Conservation (phyloP, 1,140 invertebrate genomes). For the Ceratosolen solmsi region DNA sequence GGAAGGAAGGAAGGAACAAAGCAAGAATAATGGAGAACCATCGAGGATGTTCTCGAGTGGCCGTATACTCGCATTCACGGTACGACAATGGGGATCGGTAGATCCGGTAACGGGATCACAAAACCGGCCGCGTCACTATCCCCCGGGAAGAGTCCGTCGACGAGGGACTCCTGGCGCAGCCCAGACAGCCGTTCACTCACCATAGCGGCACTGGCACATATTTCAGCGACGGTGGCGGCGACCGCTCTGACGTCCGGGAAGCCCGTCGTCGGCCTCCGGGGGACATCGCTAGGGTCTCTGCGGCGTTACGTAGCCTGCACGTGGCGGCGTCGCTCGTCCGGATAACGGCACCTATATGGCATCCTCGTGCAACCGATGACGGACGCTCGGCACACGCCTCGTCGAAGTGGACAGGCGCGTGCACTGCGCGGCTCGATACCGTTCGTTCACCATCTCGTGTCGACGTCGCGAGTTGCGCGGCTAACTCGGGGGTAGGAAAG, state of each 20-base stretch:
- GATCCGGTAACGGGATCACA: too few relatives aligned
- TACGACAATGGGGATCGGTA: too few relatives aligned
- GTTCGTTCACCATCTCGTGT: too few relatives aligned
- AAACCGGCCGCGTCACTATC: not conserved
- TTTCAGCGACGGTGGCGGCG: slow-evolving; percentile 56
- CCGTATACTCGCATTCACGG: too few relatives aligned
- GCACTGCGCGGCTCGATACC: not conserved
- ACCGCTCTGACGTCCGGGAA: slow-evolving; percentile 57
- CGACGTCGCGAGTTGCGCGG: too few relatives aligned
- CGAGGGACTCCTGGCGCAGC: too few relatives aligned
- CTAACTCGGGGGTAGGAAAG: too few relatives aligned
- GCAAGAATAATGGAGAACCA: too few relatives aligned
- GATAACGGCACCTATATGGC: slow-evolving; percentile 61
- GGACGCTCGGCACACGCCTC: not conserved
- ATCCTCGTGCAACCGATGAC: slow-evolving; percentile 39
- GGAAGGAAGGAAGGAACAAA: too few relatives aligned
- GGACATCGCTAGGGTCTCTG: slow-evolving; percentile 57
- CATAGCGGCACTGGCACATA: slow-evolving; percentile 63
- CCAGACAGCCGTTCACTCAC: slow-evolving; percentile 55
- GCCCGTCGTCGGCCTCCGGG: slow-evolving; percentile 58
- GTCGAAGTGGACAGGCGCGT: too few relatives aligned
- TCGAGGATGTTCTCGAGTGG: too few relatives aligned
- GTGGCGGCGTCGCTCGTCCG: slow-evolving; percentile 29
- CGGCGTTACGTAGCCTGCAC: slow-evolving; percentile 56
- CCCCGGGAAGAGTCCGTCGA: not conserved